These are phyloP conservation scores for Brachyalestes nurse DNA, from an alignment of 2,797 vertebrate species.

Conservation along the genomic window DNA sequence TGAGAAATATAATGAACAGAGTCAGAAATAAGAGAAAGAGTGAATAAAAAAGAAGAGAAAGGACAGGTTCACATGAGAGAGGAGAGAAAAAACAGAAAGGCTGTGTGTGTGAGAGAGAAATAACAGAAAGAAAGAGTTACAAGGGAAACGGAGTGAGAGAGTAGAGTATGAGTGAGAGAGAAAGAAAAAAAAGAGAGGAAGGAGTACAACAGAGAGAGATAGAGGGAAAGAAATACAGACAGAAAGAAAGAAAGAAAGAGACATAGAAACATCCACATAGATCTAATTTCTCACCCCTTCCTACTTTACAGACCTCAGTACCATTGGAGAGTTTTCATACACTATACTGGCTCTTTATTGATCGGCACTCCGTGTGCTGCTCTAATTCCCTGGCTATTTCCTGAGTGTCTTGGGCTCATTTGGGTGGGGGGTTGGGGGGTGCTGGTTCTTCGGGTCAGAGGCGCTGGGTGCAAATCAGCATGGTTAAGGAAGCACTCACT, in stretches of 20 bases:
- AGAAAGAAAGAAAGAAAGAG: background rate
- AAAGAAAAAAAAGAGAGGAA: background rate
- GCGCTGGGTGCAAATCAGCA: constrained; percentile 77
- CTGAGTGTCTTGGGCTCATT: constrained; percentile 75
- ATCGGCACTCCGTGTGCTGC: constrained; percentile 70
- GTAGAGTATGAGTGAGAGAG: background rate
- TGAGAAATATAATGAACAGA: background rate
- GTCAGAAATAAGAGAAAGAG: too few relatives aligned
- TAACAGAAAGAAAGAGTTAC: too few relatives aligned
- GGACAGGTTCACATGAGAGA: too few relatives aligned
- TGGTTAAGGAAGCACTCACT: constrained; percentile 70
- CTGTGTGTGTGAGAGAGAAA: too few relatives aligned
- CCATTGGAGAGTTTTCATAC: constrained; percentile 76
- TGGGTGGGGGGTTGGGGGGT: constrained; percentile 48
- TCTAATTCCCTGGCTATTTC: constrained; percentile 80
- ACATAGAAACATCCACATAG: background rate
- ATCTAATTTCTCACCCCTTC: constrained; percentile 47
- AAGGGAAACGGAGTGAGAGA: background rate
- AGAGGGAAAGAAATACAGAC: background rate
- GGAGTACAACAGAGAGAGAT: background rate
- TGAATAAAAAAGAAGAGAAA: too few relatives aligned
- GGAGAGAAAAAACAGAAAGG: too few relatives aligned
- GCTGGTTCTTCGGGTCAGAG: constrained; percentile 69
- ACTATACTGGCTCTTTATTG: constrained; percentile 78
- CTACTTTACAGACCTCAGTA: constrained; percentile 62